phyloP scores from a whole-genome alignment of 92 coral and sea anemone species.

The Blastomussa wellsi region DNA sequence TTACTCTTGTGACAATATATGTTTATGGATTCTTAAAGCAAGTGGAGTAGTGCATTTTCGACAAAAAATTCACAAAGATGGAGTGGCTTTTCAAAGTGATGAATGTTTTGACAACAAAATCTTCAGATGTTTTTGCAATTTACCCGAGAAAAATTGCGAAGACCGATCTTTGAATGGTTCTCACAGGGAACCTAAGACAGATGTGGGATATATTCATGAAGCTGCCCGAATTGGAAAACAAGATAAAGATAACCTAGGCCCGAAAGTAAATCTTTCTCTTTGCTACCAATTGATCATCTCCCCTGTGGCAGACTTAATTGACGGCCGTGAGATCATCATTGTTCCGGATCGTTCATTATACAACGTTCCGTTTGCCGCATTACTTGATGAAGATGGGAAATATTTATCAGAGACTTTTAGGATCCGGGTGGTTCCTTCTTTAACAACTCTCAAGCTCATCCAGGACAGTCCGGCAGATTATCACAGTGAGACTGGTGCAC shows the following conservation, averaged over 20 bases:
- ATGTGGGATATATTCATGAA: background rate
- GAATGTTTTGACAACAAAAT: background rate
- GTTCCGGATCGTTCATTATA: background rate
- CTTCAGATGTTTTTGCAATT: background rate
- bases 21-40: background rate
- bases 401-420: constrained; percentile 4
- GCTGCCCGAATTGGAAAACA: background rate
- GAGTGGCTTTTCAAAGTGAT: background rate
- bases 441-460: background rate
- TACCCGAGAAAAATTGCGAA: background rate
- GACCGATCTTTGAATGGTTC: background rate
- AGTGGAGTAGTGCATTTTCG: background rate
- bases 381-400: background rate
- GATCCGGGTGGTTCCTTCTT: constrained; percentile 1
- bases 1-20: background rate
- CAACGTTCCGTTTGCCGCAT: background rate
- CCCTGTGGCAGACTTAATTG: background rate
- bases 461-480: background rate
- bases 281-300: background rate
- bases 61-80: background rate
- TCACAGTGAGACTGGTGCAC: background rate
- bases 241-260: background rate
- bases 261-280: background rate
- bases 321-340: background rate
- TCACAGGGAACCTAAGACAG: background rate